Base-by-base conservation (phyloP, 2,113 vertebrate genomes). In the Cebidichthys violaceus region DNA sequence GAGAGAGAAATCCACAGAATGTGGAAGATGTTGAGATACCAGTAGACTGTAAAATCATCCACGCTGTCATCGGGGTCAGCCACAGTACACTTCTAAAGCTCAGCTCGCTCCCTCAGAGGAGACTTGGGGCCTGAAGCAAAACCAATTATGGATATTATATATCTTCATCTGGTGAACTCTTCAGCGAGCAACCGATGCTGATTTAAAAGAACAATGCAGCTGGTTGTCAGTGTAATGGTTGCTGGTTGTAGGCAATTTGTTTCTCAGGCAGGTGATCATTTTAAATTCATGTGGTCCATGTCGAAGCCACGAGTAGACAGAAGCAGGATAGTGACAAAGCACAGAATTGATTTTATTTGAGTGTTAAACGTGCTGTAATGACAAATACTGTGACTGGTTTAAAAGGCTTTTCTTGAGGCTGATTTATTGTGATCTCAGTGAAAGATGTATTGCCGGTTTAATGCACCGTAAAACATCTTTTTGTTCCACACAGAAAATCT, bases 401-500 rank as follows among this genome's bases (percentile, higher is more conserved):
- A 35, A 35, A 69, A 55, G 29, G 8, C 3, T 22, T 66, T 64
- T 52, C 41, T 76, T 68, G 17, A 6, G 29, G 14, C 69, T 77
- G 59, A 22, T 72, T 79, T 86, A 67, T 68, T 83, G 57, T 50
- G 39, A 79, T 76, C 57, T 50, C 11, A 50, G 47, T 24, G 47
- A 81, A 29, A 54, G 57, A 82, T 84, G 65, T 85, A 66, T 80
- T 82, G 29, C 47, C 69, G 33, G 50, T 39, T 64, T 62, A 85
- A 67, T 20, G 60, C 37, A 37, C 59, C 45, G 74, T 54, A 14
- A 87, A 90, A 45, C 57, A 45, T 60, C 41, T 74, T 35, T 70
- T 43, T 76, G 59, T 82, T 84, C 78, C 2, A 37, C 52, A 72
- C 37, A 31, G 39, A 74, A 78, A 65, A 71, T 55, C 69, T 87